Evolutionary conservation across 2,888 invertebrate genomes (phyloP).

Genomic region (Epirrhoe alternata): DNA sequence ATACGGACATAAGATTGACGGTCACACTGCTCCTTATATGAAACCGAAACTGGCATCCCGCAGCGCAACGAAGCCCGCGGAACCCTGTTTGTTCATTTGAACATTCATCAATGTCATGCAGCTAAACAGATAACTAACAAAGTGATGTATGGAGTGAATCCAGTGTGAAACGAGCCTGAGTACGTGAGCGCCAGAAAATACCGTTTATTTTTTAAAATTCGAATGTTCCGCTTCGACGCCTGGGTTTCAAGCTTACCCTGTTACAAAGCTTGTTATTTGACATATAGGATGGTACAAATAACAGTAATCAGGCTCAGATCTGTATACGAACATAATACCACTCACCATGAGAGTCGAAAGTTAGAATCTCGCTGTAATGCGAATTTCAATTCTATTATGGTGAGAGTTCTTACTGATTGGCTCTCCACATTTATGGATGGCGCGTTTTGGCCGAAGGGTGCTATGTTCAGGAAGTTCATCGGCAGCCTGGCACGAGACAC

Average conservation of each 20-base stretch:
- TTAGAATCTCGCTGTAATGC: too few relatives aligned
- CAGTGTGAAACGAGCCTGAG: slow-evolving; percentile 63
- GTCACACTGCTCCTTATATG: neutral
- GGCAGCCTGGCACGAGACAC: too few relatives aligned
- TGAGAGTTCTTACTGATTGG: too few relatives aligned
- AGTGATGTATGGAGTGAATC: slow-evolving; percentile 73
- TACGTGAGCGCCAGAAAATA: slow-evolving; percentile 50
- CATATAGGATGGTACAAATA: slow-evolving; percentile 7
- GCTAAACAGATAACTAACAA: slow-evolving; percentile 74
- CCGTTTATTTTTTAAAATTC: slow-evolving; percentile 43
- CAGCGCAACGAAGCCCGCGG: slow-evolving; percentile 47
- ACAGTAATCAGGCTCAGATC: neutral
- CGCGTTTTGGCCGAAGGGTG: too few relatives aligned
- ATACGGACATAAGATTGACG: neutral
- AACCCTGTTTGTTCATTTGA: slow-evolving; percentile 59
- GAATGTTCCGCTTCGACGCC: slow-evolving; percentile 25
- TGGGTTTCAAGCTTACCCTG: slow-evolving; percentile 20
- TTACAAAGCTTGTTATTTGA: slow-evolving; percentile 28
- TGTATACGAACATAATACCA: neutral
- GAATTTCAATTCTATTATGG: too few relatives aligned
- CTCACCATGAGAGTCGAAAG: neutral
- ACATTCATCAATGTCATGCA: slow-evolving; percentile 73
- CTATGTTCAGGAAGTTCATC: too few relatives aligned
- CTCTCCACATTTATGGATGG: too few relatives aligned
- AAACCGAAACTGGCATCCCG: slow-evolving; percentile 5